Conservation (phyloP, 2,888 invertebrate species). For the Cephus runcator region DNA sequence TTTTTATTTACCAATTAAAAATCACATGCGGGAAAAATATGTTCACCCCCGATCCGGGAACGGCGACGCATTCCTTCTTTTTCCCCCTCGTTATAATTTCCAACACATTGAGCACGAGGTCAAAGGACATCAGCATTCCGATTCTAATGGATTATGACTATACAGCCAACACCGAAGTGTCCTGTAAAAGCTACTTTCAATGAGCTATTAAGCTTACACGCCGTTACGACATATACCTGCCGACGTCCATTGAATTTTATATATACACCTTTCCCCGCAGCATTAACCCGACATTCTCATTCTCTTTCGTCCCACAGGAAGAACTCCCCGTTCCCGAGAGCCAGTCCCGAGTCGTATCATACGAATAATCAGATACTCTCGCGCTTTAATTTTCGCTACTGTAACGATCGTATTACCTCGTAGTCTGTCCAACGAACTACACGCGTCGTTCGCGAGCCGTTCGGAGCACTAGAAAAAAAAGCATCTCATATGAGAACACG, state of each 20-base stretch:
- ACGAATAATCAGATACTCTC: background rate
- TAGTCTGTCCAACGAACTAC: background rate
- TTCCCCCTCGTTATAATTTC: background rate
- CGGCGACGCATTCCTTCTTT: background rate
- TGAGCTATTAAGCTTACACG: conserved; percentile 21
- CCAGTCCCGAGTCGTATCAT: background rate
- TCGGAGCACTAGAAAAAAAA: background rate
- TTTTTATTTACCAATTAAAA: background rate
- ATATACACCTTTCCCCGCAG: background rate
- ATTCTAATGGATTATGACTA: background rate
- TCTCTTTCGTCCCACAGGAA: background rate
- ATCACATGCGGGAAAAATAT: background rate
- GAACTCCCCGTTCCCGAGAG: background rate
- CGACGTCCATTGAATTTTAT: conserved; percentile 22
- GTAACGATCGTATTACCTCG: background rate
- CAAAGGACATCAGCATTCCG: background rate
- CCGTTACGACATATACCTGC: conserved; percentile 20
- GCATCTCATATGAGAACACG: background rate
- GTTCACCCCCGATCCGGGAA: background rate
- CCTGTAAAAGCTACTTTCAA: conserved; percentile 24
- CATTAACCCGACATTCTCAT: background rate
- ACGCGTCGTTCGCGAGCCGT: background rate
- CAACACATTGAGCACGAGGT: background rate
- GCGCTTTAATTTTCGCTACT: background rate
- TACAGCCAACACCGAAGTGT: background rate